These are phyloP conservation scores for Rhyzopertha dominica DNA, from an alignment of 1,140 invertebrate genomes.

Conservation along the genomic window DNA sequence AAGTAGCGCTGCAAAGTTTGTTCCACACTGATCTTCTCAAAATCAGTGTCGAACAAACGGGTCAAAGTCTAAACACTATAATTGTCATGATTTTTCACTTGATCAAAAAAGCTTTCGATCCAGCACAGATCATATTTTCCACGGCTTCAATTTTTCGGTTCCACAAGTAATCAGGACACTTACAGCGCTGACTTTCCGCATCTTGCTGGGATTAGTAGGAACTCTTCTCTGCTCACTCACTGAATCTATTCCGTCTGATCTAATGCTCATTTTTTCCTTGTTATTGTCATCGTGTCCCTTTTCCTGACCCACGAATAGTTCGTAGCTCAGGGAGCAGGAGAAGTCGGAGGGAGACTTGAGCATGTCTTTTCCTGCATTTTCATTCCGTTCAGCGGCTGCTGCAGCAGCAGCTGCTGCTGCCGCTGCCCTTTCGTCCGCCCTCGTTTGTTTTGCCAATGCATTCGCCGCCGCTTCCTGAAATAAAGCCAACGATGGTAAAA, in stretches of 20 bases:
- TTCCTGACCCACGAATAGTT: slow-evolving; percentile 81
- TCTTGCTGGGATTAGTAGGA: slow-evolving; percentile 55
- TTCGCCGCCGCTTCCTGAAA: slow-evolving; percentile 76
- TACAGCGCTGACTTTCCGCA: slow-evolving; percentile 87
- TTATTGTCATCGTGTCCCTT: slow-evolving; percentile 80
- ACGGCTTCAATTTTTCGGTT: slow-evolving; percentile 7
- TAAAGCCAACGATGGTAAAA: neutral
- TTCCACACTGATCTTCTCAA: slow-evolving; percentile 18
- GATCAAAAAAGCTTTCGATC: slow-evolving; percentile 10
- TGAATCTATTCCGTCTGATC: slow-evolving; percentile 79
- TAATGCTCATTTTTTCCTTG: slow-evolving; percentile 84
- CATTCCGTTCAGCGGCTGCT: slow-evolving; percentile 56
- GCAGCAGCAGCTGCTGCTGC: slow-evolving; percentile 54
- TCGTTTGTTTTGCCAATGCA: slow-evolving; percentile 66
- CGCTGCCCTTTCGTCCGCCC: slow-evolving; percentile 63
- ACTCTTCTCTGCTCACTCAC: slow-evolving; percentile 73
- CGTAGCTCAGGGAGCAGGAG: slow-evolving; percentile 85
- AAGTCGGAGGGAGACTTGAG: slow-evolving; percentile 83
- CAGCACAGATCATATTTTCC: neutral
- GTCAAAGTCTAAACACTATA: slow-evolving; percentile 46
- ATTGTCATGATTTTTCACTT: slow-evolving; percentile 46
- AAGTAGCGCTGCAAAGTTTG: too few relatives aligned
- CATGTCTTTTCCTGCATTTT: slow-evolving; percentile 51
- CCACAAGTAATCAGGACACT: slow-evolving; percentile 54
- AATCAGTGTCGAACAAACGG: slow-evolving; percentile 28